Conservation (phyloP, 1,140 invertebrate genomes). For the Drosophila sp. region DNA sequence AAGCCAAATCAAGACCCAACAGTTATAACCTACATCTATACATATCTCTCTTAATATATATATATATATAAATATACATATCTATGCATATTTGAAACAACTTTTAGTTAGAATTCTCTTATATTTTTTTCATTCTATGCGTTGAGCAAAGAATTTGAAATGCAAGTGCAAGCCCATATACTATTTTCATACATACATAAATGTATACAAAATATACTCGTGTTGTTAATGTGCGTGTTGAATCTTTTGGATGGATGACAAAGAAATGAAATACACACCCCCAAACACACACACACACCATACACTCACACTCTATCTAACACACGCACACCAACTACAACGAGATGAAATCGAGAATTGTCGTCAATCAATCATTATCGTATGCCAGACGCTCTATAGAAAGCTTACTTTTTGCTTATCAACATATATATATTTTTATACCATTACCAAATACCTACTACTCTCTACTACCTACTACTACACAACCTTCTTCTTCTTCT, state of each 20-base stretch:
- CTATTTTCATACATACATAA: constrained; percentile 24
- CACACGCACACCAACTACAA: constrained; percentile 3
- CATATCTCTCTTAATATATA: constrained; percentile 34
- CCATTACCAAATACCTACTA: too few species aligned
- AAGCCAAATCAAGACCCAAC: constrained; percentile 22
- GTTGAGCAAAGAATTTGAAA: constrained; percentile 37
- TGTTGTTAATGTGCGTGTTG: constrained; percentile 45
- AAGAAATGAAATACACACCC: background rate
- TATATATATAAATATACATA: constrained; percentile 57
- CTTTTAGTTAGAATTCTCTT: constrained; percentile 55
- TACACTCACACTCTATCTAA: constrained; percentile 22
- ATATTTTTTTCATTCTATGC: constrained; percentile 34
- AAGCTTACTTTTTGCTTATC: constrained; percentile 3
- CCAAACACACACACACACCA: constrained; percentile 30
- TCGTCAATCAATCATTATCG: background rate
- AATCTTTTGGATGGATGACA: constrained; percentile 36
- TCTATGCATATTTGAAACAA: constrained; percentile 69
- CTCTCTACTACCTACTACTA: background rate
- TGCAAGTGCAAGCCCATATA: constrained; percentile 30
- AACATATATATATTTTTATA: background rate
- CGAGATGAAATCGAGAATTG: background rate
- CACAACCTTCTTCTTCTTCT: background rate
- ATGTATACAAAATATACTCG: constrained; percentile 11
- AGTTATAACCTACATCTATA: background rate
- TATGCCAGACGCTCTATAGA: constrained; percentile 20